A percentile compares a stretch with the other conserved stretches of the same genome.
These are phyloP conservation scores for Oryzias dopingdopingensis DNA, from an alignment of 2,797 vertebrate species.

Conservation along the genomic window DNA sequence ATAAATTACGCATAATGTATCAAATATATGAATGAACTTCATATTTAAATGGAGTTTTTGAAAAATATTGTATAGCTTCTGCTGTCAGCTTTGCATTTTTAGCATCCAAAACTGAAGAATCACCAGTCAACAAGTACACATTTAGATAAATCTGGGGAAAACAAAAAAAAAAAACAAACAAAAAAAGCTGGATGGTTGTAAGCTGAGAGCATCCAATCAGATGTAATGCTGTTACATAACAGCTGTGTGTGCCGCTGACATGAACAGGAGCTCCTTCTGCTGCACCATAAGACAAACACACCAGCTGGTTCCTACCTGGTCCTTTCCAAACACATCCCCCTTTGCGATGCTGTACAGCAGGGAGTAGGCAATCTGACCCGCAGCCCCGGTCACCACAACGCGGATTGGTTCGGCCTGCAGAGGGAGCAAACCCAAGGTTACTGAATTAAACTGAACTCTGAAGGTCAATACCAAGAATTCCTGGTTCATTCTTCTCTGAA, in stretches of 20 bases:
- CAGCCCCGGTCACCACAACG: slow-evolving; percentile 93
- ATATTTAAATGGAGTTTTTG: no score
- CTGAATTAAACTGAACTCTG: background rate
- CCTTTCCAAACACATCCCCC: slow-evolving; percentile 94
- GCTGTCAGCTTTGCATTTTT: no score
- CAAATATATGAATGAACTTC: no score
- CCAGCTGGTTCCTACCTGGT: slow-evolving; percentile 81
- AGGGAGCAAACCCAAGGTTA: background rate
- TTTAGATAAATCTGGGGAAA: no score
- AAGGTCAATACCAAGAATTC: background rate
- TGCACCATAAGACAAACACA: slow-evolving; percentile 18
- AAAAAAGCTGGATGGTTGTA: no score
- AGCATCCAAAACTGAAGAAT: no score
- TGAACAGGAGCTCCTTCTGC: slow-evolving; percentile 1
- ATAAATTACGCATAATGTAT: no score
- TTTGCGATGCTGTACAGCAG: slow-evolving; percentile 94
- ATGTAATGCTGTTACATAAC: slow-evolving; percentile 23
- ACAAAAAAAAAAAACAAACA: no score
- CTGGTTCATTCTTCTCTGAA: background rate
- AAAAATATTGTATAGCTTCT: no score
- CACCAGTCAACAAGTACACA: no score
- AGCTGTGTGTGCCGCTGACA: background rate
- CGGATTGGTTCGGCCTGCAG: slow-evolving; percentile 84
- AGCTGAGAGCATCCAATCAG: no score
- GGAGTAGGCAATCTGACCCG: slow-evolving; percentile 96